Base-by-base conservation (phyloP, 1,140 invertebrate genomes). In the Andricus grossulariae region DNA sequence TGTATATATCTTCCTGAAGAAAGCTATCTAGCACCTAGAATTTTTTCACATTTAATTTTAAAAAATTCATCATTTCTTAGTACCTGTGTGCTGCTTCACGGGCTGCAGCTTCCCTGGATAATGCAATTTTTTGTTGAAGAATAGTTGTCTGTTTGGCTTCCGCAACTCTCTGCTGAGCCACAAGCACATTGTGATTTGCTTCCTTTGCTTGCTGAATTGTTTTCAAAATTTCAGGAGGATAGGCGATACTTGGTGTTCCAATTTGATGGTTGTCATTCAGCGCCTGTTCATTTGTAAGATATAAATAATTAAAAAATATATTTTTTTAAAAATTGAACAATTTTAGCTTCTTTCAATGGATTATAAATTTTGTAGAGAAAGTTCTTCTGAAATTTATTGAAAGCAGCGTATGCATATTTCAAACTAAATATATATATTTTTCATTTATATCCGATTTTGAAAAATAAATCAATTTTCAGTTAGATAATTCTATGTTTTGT, bases 201-300 rank as follows among this genome's bases (percentile, higher is more conserved):
- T 90, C 88, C 71, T 90, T 91, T 8, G 91, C 91, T n/a, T 88
- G 86, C 60, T 91, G 88, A 75, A 91, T 84, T 0, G 90, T 87
- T 73, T 80, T 82, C 32, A 90, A 32, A 15, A 91, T 85, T 50
- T 91, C 90, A 0, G 90, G 88, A 0, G 88, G 80, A 75, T 91
- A 91, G 0, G 87, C 90, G n/a, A 91, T 90, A 18, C 82, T 88
- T 0, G 90, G 88, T 5, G 89, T 91, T 8, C 88, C 84, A 10
- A 83, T 78, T 13, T 72, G 71, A 66, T 85, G 78, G 73, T 90
- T 87, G 21, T 76, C 88, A 32, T 76, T 84, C 16, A 91, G 71
- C 13, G 87, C 82, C 90, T 91, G 57, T 45, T 50, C 75, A 82
- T 82, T 54, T 54, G 25, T 1, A 21, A 39, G 49, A 19, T 32